Conservation (phyloP, 2,888 invertebrate genomes). For the Catonia carolina region DNA sequence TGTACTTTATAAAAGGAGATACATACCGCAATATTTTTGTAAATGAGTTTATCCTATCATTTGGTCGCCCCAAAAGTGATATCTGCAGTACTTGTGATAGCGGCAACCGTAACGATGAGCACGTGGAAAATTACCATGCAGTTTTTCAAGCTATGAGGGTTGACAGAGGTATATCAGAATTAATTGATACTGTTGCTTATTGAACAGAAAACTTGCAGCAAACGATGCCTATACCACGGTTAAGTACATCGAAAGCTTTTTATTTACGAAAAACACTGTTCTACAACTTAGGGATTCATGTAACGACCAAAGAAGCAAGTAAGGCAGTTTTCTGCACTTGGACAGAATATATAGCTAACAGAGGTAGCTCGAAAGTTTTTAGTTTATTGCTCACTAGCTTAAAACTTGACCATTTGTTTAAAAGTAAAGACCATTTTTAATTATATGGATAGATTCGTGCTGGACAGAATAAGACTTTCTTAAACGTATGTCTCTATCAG, state of each 20-base stretch:
- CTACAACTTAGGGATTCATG: constrained; percentile 28
- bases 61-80: constrained; percentile 28
- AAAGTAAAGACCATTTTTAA: constrained; percentile 33
- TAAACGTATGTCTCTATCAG: constrained; percentile 24
- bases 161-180: constrained; percentile 10
- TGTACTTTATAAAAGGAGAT: neutral
- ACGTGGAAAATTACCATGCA: constrained; percentile 21
- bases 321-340: constrained; percentile 30
- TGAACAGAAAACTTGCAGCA: constrained; percentile 6
- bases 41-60: constrained; percentile 1
- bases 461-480: constrained; percentile 27
- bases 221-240: constrained; percentile 25
- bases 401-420: constrained; percentile 13
- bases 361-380: constrained; percentile 23
- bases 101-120: constrained; percentile 23
- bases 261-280: constrained; percentile 27
- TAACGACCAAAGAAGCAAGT: constrained; percentile 17
- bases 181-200: neutral
- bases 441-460: constrained; percentile 26
- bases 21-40: constrained; percentile 5
- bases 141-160: constrained; percentile 19
- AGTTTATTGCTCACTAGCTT: constrained; percentile 21
- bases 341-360: constrained; percentile 26
- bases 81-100: constrained; percentile 31
- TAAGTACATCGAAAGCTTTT: constrained; percentile 29